These are phyloP conservation scores for Orthosia cruda DNA, from an alignment of 2,888 invertebrate genomes.

Conservation along the genomic window DNA sequence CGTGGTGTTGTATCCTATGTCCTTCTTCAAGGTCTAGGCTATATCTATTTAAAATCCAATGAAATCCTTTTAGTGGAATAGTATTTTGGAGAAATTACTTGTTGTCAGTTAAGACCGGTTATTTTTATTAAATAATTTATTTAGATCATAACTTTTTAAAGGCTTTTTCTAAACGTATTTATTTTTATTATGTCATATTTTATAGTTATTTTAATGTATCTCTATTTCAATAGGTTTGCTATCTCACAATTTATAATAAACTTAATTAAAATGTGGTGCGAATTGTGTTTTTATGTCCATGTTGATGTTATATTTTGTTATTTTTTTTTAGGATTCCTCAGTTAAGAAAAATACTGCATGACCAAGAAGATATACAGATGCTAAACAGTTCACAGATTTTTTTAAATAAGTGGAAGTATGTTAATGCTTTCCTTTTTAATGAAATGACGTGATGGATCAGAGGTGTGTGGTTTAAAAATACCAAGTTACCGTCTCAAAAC, in stretches of 20 bases:
- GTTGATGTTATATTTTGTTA: neutral
- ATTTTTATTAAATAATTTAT: constrained; percentile 44
- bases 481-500: neutral
- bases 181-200: constrained; percentile 40
- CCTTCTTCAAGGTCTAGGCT: neutral
- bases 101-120: constrained; percentile 16
- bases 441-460: neutral
- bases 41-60: neutral
- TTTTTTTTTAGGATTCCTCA: neutral
- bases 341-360: neutral
- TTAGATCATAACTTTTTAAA: constrained; percentile 13
- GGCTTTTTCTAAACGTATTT: neutral
- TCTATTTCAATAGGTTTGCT: constrained; percentile 11
- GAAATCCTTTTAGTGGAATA: neutral
- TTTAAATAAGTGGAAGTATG: no score
- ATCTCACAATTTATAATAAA: constrained; percentile 15
- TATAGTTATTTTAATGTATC: constrained; percentile 25
- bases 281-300: constrained; percentile 23
- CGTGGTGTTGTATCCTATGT: neutral
- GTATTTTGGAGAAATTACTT: neutral
- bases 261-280: constrained; percentile 14
- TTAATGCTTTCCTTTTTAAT: no score
- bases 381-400: no score
- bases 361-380: neutral
- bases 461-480: neutral